Percentiles rank a stretch among this genome's conserved stretches.
Conservation (phyloP, 2,888 invertebrate species). For the Drosophila lutescens region DNA sequence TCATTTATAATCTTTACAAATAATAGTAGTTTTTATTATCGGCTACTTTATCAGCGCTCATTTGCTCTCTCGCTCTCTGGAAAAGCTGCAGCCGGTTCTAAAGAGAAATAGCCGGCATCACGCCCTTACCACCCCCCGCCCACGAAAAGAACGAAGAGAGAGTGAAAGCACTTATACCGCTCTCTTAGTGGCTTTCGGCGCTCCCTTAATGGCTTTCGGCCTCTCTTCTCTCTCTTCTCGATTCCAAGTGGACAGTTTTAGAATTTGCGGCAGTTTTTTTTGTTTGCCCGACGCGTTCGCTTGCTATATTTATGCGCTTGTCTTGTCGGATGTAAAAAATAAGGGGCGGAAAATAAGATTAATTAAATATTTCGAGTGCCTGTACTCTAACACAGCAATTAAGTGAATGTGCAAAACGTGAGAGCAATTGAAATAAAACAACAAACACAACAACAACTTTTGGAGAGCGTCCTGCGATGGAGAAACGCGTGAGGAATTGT, state of each 20-base stretch:
- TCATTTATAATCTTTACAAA: not conserved
- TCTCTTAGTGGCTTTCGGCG: not conserved
- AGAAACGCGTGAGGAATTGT: conserved; percentile 45
- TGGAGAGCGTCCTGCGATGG: conserved; percentile 55
- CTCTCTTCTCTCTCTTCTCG: conserved; percentile 16
- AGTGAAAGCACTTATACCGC: not conserved
- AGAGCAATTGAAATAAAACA: conserved; percentile 7
- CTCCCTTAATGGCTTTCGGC: not conserved
- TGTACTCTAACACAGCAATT: conserved; percentile 26
- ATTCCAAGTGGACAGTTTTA: conserved; percentile 2
- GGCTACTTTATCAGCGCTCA: conserved; percentile 9
- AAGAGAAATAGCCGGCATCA: conserved; percentile 18
- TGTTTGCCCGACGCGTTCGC: conserved; percentile 45
- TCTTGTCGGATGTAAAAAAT: not conserved
- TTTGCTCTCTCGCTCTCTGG: not conserved
- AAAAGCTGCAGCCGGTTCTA: conserved; percentile 13
- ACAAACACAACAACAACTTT: conserved; percentile 1
- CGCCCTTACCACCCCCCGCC: not conserved
- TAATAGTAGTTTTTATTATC: not conserved
- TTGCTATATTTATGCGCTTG: conserved; percentile 18
- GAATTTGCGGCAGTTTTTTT: conserved; percentile 39
- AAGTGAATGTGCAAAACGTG: conserved; percentile 29
- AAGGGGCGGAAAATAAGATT: conserved; percentile 44
- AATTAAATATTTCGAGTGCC: conserved; percentile 67
- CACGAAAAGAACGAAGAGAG: conserved; percentile 8